A percentile compares a stretch with the other conserved stretches of the same genome.
phyloP scores from a whole-genome alignment of 2,888 invertebrate genomes.

The Drosophila paucipuncta region DNA sequence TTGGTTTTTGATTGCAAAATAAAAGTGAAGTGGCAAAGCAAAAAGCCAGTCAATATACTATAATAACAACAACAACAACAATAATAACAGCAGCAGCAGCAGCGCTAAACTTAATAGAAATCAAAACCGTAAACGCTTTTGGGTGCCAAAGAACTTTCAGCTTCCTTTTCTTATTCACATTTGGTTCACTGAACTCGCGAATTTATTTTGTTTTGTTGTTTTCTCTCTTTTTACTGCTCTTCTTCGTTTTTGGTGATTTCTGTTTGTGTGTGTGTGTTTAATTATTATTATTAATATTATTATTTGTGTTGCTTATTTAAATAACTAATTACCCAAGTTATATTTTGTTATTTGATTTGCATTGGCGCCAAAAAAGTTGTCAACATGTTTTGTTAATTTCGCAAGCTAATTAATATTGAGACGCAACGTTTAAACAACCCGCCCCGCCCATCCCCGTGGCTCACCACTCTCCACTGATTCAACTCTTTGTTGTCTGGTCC shows the following conservation, averaged over 20 bases:
- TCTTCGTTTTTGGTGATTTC: conserved; percentile 14
- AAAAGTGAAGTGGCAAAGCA: conserved; percentile 44
- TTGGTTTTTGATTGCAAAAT: conserved; percentile 51
- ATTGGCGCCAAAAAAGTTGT: conserved; percentile 29
- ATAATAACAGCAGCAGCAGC: conserved; percentile 6
- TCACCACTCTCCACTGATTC: conserved; percentile 2
- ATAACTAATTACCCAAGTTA: conserved; percentile 18
- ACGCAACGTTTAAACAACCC: conserved; percentile 1
- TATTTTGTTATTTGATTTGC: conserved; percentile 2
- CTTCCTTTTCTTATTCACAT: conserved; percentile 43
- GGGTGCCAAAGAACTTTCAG: conserved; percentile 44
- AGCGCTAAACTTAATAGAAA: conserved; percentile 41
- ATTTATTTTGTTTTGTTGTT: conserved; percentile 19
- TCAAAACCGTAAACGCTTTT: conserved; percentile 39
- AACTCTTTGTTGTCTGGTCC: conserved; percentile 69
- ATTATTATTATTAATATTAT: conserved; percentile 1
- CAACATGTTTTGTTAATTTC: conserved; percentile 15
- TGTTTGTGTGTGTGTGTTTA: conserved; percentile 1
- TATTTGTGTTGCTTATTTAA: conserved; percentile 13
- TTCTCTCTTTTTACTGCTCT: conserved; percentile 1
- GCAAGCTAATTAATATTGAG: conserved; percentile 31
- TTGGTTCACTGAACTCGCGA: conserved; percentile 47
- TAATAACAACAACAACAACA: conserved; percentile 5
- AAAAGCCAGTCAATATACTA: conserved; percentile 15
- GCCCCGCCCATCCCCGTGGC: no score